Base-by-base conservation (phyloP, 2,113 vertebrate genomes). In the Charina bottae region DNA sequence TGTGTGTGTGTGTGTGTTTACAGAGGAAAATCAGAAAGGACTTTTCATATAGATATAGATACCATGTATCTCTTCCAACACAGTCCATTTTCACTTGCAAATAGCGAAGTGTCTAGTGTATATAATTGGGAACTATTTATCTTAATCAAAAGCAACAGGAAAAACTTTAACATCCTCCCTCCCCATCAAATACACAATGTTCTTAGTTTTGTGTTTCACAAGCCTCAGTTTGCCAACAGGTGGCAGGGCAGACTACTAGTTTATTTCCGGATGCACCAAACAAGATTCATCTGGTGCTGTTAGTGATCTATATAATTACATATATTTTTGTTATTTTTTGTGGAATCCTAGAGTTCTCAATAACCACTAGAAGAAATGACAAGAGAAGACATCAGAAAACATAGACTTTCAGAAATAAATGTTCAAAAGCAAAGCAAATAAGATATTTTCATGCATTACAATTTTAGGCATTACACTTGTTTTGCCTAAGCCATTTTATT, bases 211-310 rank as follows among this genome's bases (percentile, higher is more conserved):
- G 19, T 21, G 33, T 21, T 78, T 42, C 33, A 78, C 33, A 78
- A 78, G 33, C 72, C 72, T 21, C 72, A 78, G 17, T 78, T 78
- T 78, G 72, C 72, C 72, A 78, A 78, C 72, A 78, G 72, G 72
- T 78, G 72, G 72, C 72, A 78, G 72, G 42, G 72, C 72, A 78
- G 72, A 78, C 72, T 78, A 42, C 72, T 78, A 78, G 72, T 78
- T 78, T 78, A 78, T 78, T 78, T 78, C 33, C 72, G 42, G 33
- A 78, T 78, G 72, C 17, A 78, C 72, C 72, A 78, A 78, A 78
- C 72, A 78, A 42, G 33, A 42, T 78, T 78, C 42, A 78, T 78
- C 33, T 78, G 72, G 37, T 9, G 7, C 33, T 78, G 33, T 78
- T 78, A 42, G 72, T 42, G 72, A 78, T 78, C 33, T 78, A 42